A percentile compares a stretch with the other conserved stretches of the same genome.
These are phyloP conservation scores for Thymelicus acteon DNA, from an alignment of 2,888 invertebrate genomes.

Conservation along the genomic window DNA sequence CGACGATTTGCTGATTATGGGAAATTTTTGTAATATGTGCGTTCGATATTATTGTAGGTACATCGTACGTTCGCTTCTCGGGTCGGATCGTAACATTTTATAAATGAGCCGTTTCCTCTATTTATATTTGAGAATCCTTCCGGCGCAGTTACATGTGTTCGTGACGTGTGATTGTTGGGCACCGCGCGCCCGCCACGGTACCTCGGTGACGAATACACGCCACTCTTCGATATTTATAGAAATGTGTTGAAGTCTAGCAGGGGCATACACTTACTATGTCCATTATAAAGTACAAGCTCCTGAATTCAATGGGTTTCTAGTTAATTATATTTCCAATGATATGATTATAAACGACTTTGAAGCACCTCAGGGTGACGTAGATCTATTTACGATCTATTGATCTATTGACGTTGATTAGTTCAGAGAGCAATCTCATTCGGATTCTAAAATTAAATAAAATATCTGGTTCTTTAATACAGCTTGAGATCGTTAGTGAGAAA, in stretches of 20 bases:
- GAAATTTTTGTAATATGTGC: conserved; percentile 39
- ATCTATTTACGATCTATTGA: too few relatives aligned
- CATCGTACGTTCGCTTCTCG: not conserved
- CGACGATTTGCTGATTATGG: conserved; percentile 46
- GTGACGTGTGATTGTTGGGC: conserved; percentile 40
- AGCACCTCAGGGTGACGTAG: too few relatives aligned
- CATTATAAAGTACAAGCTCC: not conserved
- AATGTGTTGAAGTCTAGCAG: conserved; percentile 28
- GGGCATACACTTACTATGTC: not conserved
- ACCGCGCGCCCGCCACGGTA: not conserved
- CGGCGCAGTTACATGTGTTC: conserved; percentile 36
- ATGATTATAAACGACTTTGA: too few relatives aligned
- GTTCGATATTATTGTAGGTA: conserved; percentile 18
- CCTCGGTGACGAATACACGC: conserved; percentile 29
- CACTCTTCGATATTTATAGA: conserved; percentile 41
- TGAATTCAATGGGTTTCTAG: too few relatives aligned
- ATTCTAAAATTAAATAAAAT: not conserved
- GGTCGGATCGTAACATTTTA: conserved; percentile 25
- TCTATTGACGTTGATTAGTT: too few relatives aligned
- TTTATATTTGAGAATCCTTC: conserved; percentile 37
- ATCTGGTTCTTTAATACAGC: not conserved
- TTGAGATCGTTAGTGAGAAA: not conserved
- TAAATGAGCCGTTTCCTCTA: conserved; percentile 36
- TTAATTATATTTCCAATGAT: too few relatives aligned
- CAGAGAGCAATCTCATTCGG: too few relatives aligned